Base-by-base conservation (phyloP, 2,888 invertebrate genomes). In the Drosophila ustulata region DNA sequence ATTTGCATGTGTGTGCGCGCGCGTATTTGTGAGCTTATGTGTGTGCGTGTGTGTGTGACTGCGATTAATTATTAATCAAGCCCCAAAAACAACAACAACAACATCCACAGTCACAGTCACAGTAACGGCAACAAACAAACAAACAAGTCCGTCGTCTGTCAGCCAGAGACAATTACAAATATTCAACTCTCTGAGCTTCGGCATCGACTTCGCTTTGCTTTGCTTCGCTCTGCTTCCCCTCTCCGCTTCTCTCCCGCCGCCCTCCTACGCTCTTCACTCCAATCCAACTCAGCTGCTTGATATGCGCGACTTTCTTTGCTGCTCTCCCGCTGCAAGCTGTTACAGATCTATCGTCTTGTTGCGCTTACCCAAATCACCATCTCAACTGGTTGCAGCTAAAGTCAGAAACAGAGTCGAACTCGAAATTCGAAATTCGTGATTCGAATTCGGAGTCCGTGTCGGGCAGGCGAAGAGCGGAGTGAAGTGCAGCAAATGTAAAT, bases 41-140 rank as follows among this genome's bases (percentile, higher is more conserved):
- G 41, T 65, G 46, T 50, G 51, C 58, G 58, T 61, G 63, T 74
- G 55, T 71, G 58, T 70, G 70, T 51, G 52, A 51, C 65, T 69
- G 84, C 81, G 85, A 85, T 89, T 88, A 89, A 86, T 89, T 89
- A 89, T 88, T 82, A 86, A 89, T 88, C 82, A 86, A 89, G 78
- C 76, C 80, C 65, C 80, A 82, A 83, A 77, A 74, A 69, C 70
- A 75, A 68, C 71, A 75, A 74, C 71, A 80, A 63, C 49, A 73
- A 61, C 69, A 73, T 11, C n/a, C 11, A n/a, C n/a, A 37, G n/a
- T n/a, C 63, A 82, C 56, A 69, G 18, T 43, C 63, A 63, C 69
- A 78, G 56, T 59, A 68, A 66, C 62, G 76, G 11, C 18, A 63
- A 63, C 63, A 63, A 82, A 86, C 78, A 86, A 88, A 82, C 81